These are phyloP conservation scores for Sialis lutaria DNA, from an alignment of 2,888 invertebrate species.

Conservation along the genomic window DNA sequence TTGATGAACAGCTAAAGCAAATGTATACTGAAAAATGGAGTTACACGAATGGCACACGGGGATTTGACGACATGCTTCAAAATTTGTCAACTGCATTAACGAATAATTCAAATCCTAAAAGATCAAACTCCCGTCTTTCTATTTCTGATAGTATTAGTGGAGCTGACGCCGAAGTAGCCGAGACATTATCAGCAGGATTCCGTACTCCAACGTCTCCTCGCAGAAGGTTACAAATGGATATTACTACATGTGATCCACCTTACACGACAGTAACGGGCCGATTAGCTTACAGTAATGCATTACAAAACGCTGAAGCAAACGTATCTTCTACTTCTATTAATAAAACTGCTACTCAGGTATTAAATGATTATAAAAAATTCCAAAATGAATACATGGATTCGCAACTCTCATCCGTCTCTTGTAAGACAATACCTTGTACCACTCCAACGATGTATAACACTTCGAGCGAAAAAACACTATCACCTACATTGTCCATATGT, in stretches of 20 bases:
- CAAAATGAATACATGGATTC: slow-evolving; percentile 31
- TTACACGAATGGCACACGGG: slow-evolving; percentile 45
- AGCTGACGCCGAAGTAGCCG: slow-evolving; percentile 44
- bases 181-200: slow-evolving; percentile 33
- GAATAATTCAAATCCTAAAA: slow-evolving; percentile 27
- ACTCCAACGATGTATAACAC: slow-evolving; percentile 34
- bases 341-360: slow-evolving; percentile 1
- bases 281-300: slow-evolving; percentile 46
- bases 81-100: slow-evolving; percentile 28
- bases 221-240: slow-evolving; percentile 35
- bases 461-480: slow-evolving; percentile 29
- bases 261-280: slow-evolving; percentile 46
- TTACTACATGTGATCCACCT: slow-evolving; percentile 36
- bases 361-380: slow-evolving; percentile 35
- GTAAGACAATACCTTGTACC: slow-evolving; percentile 28
- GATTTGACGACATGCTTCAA: slow-evolving; percentile 38
- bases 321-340: slow-evolving; percentile 19
- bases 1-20: slow-evolving; percentile 50
- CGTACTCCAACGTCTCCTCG: slow-evolving; percentile 35
- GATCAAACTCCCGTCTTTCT: slow-evolving; percentile 43
- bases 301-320: slow-evolving; percentile 41
- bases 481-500: slow-evolving; percentile 43
- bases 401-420: slow-evolving; percentile 28
- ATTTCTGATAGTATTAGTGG: slow-evolving; percentile 39
- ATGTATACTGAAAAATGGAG: slow-evolving; percentile 54